Evolutionary conservation across 30 jellyfish, hydroid and myxozoan species (phyloP), one percentile per base, ranked within the genome.

Genomic region (Nemopilema nomurai): DNA sequence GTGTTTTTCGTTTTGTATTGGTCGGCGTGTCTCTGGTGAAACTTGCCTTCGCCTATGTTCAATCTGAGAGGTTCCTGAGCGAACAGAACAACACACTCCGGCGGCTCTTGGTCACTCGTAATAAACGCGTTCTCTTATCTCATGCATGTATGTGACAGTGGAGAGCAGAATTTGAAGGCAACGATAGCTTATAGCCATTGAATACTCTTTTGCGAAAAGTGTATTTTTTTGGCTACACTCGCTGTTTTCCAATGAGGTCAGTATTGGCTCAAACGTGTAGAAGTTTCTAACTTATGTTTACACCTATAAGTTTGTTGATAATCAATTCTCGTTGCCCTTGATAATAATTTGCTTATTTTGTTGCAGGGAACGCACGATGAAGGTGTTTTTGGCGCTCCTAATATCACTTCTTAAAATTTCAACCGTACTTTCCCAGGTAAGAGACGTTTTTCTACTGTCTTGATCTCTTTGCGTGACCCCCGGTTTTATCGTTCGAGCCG

Each of bases 221-320:
- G 57, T 41, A 19, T 16, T 73, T 32, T 65, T 8, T 66, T 67
- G 89, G 50, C 89, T 69, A 16, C 69, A 31, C 29, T 74, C 65
- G 62, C 93, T 67, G 66, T 84, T 77, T 65, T 84, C 93, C 93
- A 31, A 84, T 84, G 93, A 84, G 93, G 93, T 84, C 8, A 51
- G 93, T 84, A 29, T 51, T 28, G 19, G 69, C 24, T 69, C 25
- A 9, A n/a, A 23, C 8, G 13, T 74, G 28, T 41, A 16, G 0
- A 0, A n/a, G 19, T 19, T 18, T 24, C 9, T 3, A 28, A 3
- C 30, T 63, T 7, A 63, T 19, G 20, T 63, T 63, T n/a, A 63
- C 57, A 41, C 6, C 9, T 3, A 41, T 41, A 3, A 41, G 13
- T 41, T 41, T 41, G 13, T 13, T 41, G 6, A 27, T 4, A 25